phyloP scores from a whole-genome alignment of 2,888 invertebrate genomes.

The Rhogogaster chlorosoma region DNA sequence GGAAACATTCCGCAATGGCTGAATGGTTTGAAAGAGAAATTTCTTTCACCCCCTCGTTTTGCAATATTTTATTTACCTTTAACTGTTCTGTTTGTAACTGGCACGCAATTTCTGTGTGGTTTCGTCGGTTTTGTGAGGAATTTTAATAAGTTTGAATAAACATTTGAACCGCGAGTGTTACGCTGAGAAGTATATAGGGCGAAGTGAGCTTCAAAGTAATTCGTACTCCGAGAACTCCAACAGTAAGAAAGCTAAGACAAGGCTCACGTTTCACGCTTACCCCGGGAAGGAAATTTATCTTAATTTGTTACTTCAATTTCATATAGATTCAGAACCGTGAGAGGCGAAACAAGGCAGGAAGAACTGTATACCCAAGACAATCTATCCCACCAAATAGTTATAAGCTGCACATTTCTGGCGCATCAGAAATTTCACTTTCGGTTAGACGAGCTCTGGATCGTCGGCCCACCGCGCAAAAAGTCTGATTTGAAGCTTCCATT shows the following conservation, averaged over 20 bases:
- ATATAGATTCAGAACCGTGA: not conserved
- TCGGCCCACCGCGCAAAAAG: not conserved
- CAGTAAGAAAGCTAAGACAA: not conserved
- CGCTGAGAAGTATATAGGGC: not conserved
- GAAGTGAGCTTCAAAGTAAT: constrained; percentile 9
- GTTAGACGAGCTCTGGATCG: not conserved
- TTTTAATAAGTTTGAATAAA: constrained; percentile 21
- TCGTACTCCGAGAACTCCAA: constrained; percentile 17
- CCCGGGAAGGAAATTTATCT: not conserved
- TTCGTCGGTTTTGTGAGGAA: constrained; percentile 8
- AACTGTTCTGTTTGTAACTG: not conserved
- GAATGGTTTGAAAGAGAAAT: constrained; percentile 44
- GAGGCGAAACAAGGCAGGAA: not conserved
- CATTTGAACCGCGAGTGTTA: constrained; percentile 17
- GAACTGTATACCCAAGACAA: not conserved
- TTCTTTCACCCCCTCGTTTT: constrained; percentile 16
- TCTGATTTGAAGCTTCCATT: constrained; percentile 38
- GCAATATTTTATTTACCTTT: constrained; percentile 8
- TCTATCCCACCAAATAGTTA: not conserved
- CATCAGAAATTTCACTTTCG: constrained; percentile 16
- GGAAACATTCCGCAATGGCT: constrained; percentile 64
- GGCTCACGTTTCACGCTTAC: not conserved
- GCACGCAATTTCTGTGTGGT: not conserved
- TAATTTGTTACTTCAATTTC: not conserved
- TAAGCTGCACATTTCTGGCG: not conserved